A percentile compares a stretch with the other conserved stretches of the same genome.
These are phyloP conservation scores for Melanotaenia trifasciata DNA, from an alignment of 2,797 vertebrate species.

Conservation along the genomic window DNA sequence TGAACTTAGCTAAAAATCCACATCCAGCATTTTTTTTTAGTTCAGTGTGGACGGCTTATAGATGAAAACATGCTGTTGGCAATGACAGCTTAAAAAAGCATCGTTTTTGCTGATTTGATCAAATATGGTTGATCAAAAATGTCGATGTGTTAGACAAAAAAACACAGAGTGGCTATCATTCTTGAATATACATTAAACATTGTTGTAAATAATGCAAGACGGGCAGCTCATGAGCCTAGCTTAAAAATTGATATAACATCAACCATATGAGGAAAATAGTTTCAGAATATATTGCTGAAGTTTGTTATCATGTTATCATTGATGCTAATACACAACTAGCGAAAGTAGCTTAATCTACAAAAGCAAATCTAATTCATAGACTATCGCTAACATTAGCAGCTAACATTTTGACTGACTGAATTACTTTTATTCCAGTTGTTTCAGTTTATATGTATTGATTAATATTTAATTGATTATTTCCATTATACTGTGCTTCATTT, in stretches of 20 bases:
- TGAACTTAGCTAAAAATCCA: slow-evolving; percentile 6
- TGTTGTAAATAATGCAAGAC: neutral
- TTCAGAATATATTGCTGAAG: neutral
- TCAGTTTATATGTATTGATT: neutral
- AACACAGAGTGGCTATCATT: neutral
- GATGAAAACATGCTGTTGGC: neutral
- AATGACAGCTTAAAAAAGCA: neutral
- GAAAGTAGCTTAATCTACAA: neutral
- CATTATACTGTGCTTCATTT: neutral
- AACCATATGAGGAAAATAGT: neutral
- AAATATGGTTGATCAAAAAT: too few species aligned
- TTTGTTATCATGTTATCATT: neutral
- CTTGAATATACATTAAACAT: neutral
- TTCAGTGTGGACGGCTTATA: slow-evolving; percentile 21
- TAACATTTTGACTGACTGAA: neutral
- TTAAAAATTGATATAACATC: neutral
- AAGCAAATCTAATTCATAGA: neutral
- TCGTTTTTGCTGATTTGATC: neutral
- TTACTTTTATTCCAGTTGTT: neutral
- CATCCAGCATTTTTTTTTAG: neutral
- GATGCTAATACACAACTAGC: neutral
- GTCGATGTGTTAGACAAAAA: neutral
- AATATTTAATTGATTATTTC: too few species aligned
- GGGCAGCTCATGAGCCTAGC: neutral
- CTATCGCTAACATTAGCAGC: neutral